Base-by-base conservation (phyloP, 2,797 vertebrate species). In the Alca torda region DNA sequence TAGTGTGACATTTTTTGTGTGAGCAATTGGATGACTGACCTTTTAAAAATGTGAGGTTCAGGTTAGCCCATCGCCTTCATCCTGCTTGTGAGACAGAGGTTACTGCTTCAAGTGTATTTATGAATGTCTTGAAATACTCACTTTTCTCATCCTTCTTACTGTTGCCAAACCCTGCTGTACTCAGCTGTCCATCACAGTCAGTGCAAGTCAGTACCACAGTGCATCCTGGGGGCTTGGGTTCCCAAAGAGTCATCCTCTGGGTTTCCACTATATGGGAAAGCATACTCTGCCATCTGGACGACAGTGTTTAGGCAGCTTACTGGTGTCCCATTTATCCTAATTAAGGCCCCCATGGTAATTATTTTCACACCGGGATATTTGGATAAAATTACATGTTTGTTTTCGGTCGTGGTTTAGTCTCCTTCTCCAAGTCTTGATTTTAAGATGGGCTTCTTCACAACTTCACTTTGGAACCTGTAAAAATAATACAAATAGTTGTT, bases 31-130 rank as follows among this genome's bases (percentile, higher is more conserved):
- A 75, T 63, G 75, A 59, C 72, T 92, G 94, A 92, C 79, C 75
- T 96, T 95, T 95, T 78, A 28, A 75, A 92, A 87, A 67, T 85
- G 51, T 78, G 72, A 85, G 45, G 48, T 30, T 83, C 45, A 54
- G 80, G 60, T 57, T 70, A 92, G 37, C 30, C 64, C 68, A 60
- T 85, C 18, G 13, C 18, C 33, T 93, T 84, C 48, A 57, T 87
- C 60, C 75, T 64, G 19, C 75, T 70, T n/a, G 13, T 39, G 41
- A 92, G 73, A 74, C 50, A 79, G 31, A 79, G 21, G 35, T 72
- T 84, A 48, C 53, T 70, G 28, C 37, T 92, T 82, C 35, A 76
- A 80, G 5, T 46, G 11, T 68, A n/a, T 72, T 90, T 94, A 80
- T 61, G 51, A 64, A 68, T 72, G 48, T 68, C 88, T 70, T 63